Percentiles rank a stretch among this genome's conserved stretches.
phyloP scores from a whole-genome alignment of 2,888 invertebrate species.

The Scelioninae gen. 1 region DNA sequence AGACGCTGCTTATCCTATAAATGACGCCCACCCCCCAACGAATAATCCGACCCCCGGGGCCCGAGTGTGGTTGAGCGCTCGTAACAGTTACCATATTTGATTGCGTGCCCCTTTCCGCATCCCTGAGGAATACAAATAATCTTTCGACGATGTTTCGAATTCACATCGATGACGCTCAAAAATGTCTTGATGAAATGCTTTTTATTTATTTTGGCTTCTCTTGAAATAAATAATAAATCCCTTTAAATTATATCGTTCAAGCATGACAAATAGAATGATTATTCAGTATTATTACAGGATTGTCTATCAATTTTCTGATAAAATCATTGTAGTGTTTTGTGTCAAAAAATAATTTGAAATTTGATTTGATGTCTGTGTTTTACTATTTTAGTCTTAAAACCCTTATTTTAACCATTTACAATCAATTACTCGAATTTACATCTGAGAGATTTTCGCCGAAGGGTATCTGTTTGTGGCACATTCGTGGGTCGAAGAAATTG shows the following conservation, averaged over 20 bases:
- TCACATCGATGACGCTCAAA: conserved; percentile 7
- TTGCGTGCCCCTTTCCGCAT: conserved; percentile 77
- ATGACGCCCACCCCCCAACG: conserved; percentile 78
- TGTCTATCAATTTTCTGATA: too few species aligned
- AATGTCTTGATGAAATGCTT: conserved; percentile 6
- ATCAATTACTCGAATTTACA: conserved; percentile 67
- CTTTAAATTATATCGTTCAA: too few species aligned
- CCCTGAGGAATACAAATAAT: conserved; percentile 75
- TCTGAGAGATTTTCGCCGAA: conserved; percentile 59
- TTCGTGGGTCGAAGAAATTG: conserved; percentile 79
- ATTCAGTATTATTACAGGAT: too few species aligned
- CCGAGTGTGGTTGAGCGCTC: conserved; percentile 82
- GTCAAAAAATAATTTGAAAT: too few species aligned
- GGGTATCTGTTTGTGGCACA: conserved; percentile 79
- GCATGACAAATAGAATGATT: too few species aligned
- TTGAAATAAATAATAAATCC: too few species aligned
- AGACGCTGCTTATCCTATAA: conserved; percentile 82
- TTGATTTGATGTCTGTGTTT: neutral
- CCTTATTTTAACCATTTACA: conserved; percentile 45
- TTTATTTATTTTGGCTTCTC: too few species aligned
- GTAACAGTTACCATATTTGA: conserved; percentile 84
- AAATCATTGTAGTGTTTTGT: too few species aligned
- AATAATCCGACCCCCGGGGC: conserved; percentile 83
- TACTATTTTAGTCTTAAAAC: conserved; percentile 16
- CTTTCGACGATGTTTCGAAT: conserved; percentile 39